Evolutionary conservation across 2,113 vertebrate species (phyloP), one percentile per base, ranked within the genome.

Genomic region (Clarias magur): DNA sequence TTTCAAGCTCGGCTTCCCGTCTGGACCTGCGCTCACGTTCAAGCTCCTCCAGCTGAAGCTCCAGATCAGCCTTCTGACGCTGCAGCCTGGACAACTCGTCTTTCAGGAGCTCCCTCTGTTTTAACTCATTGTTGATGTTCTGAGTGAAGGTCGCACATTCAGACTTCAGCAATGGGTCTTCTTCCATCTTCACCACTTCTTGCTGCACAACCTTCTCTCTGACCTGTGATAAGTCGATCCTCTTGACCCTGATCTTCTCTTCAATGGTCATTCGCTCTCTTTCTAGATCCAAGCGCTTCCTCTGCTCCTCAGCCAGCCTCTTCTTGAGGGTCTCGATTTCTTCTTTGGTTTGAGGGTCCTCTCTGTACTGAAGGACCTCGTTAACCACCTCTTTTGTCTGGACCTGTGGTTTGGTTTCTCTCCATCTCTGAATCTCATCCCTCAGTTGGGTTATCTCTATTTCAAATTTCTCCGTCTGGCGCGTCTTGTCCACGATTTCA

Each of bases 381-480:
- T 99, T 98, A 42, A 99, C 94, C 1, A 99, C 95, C 92, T 99
- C 98, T 89, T 97, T 98, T 1, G 92, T 97, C 87, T 99, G 97
- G 42, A 99, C 96, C 92, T 98, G 97, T 5, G 96, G 97, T 89
- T 98, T 97, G 79, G 96, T 95, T 10, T 97, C 96, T 91, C 96
- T 98, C 96, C 97, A 96, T 89, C 95, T 93, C 92, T 96, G 95
- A 90, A 99, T 99, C 89, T 99, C 98, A 88, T 97, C 96, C 89
- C 94, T 96, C 79, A 99, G 94, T 92, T 98, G 97, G 72, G 96
- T 96, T 75, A 97, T 98, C 93, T 99, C 97, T 56, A 98, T 91
- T 85, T 98, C 97, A 4, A 95, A 96, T 88, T 96, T 96, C 90
- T 99, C 98, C 0, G 95, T 98, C 53, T 95, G 93, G 91, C 96